Percentiles rank a stretch among this genome's conserved stretches.
Conservation (phyloP, 1,140 invertebrate genomes). For the Sminthurides bifidus region DNA sequence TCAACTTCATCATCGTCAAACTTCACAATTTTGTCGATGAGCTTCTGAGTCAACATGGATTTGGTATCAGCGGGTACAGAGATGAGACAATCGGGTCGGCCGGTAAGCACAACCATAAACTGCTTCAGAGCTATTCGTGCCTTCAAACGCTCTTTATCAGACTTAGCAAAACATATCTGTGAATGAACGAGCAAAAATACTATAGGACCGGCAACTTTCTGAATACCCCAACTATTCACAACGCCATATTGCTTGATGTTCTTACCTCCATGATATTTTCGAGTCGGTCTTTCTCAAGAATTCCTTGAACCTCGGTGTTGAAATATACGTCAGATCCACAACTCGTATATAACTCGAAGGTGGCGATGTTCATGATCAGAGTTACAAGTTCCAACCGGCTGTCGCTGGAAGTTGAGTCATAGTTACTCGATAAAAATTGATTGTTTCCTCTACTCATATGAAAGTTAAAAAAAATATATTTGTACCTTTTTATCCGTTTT, state of each 20-base stretch:
- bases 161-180: neutral
- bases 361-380: conserved; percentile 11
- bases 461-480: neutral
- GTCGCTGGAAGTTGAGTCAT: neutral
- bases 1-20: neutral
- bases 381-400: conserved; percentile 15
- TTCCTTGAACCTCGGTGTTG: neutral
- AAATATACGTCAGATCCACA: conserved; percentile 11
- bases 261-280: conserved; percentile 2
- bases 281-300: conserved; percentile 9
- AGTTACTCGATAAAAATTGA: neutral
- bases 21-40: neutral
- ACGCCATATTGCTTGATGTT: neutral
- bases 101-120: conserved; percentile 16
- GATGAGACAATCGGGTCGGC: conserved; percentile 2
- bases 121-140: conserved; percentile 19
- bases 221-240: neutral
- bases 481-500: conserved; percentile 9
- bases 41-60: neutral
- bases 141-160: conserved; percentile 6
- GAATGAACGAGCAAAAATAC: conserved; percentile 2
- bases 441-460: neutral
- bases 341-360: conserved; percentile 13
- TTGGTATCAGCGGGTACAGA: conserved; percentile 2
- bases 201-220: neutral